Evolutionary conservation across 2,113 vertebrate species (phyloP).

Genomic region (Tragelaphus imberbis): DNA sequence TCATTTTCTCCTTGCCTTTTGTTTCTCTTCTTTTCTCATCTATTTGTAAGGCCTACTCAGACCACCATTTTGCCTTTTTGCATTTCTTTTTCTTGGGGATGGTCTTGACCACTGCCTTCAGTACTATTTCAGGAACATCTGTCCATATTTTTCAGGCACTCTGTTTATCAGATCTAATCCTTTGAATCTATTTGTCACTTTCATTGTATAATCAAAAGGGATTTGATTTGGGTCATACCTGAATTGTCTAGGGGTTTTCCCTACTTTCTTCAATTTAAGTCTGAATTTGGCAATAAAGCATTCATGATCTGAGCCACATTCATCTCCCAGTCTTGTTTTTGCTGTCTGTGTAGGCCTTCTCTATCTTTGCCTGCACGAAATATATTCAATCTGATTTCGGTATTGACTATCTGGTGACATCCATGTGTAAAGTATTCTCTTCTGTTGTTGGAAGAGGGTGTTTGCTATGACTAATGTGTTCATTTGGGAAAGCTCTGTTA

Average conservation of each 20-base stretch:
- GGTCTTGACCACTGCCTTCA: background rate
- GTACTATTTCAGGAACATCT: background rate
- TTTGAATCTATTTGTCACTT: background rate
- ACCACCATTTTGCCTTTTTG: background rate
- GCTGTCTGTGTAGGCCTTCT: background rate
- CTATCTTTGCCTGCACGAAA: background rate
- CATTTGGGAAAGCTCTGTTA: background rate
- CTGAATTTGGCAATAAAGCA: background rate
- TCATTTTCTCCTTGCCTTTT: background rate
- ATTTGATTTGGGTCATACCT: background rate
- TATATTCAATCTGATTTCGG: background rate
- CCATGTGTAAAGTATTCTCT: background rate
- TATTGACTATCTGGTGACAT: background rate
- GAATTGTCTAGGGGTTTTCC: background rate
- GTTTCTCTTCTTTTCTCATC: background rate
- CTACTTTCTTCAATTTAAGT: background rate
- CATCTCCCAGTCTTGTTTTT: background rate
- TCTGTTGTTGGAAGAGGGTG: background rate
- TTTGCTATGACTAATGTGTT: background rate
- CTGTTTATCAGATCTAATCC: background rate
- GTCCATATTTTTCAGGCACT: background rate
- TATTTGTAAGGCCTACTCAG: background rate
- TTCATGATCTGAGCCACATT: background rate
- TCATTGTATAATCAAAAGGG: background rate
- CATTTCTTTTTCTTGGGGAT: background rate